phyloP scores from a whole-genome alignment of 2,797 vertebrate genomes.

The Diplodus sargus region DNA sequence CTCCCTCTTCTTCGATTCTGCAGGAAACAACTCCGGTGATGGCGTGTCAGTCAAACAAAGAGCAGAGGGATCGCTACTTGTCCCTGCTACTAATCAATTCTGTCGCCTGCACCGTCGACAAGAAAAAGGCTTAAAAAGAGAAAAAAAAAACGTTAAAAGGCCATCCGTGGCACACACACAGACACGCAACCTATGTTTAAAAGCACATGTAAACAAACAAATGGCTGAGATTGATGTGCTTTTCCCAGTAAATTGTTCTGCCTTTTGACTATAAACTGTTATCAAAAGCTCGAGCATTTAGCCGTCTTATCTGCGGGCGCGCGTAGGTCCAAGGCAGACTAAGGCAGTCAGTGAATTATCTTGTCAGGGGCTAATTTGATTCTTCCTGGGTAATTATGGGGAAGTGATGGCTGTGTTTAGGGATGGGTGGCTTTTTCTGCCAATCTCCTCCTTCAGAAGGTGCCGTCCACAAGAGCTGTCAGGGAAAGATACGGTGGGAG shows the following conservation, averaged over 20 bases:
- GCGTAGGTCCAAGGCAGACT: slow-evolving; percentile 57
- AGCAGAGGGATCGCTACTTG: slow-evolving; percentile 9
- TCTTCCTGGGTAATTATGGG: slow-evolving; percentile 83
- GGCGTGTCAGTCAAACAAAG: slow-evolving; percentile 42
- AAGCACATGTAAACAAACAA: slow-evolving; percentile 26
- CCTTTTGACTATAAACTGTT: slow-evolving; percentile 60
- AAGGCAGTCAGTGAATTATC: slow-evolving; percentile 78
- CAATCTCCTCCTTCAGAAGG: slow-evolving; percentile 63
- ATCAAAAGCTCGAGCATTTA: slow-evolving; percentile 65
- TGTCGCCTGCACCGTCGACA: neutral
- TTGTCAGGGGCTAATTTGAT: slow-evolving; percentile 83
- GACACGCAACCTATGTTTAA: neutral
- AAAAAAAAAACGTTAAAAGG: slow-evolving; percentile 18
- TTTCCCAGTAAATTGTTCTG: slow-evolving; percentile 39
- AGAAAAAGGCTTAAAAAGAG: slow-evolving; percentile 12
- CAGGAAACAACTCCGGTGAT: slow-evolving; percentile 15
- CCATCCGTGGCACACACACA: neutral
- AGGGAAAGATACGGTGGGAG: slow-evolving; percentile 64
- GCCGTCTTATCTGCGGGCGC: slow-evolving; percentile 65
- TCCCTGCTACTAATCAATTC: slow-evolving; percentile 34
- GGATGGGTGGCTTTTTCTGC: slow-evolving; percentile 64
- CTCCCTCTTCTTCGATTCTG: slow-evolving; percentile 12
- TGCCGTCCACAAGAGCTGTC: slow-evolving; percentile 62
- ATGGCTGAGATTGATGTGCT: neutral
- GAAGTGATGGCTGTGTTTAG: slow-evolving; percentile 78